Evolutionary conservation across 1,140 invertebrate genomes (phyloP), one percentile per base, ranked within the genome.

Genomic region (Sminthurides bifidus): DNA sequence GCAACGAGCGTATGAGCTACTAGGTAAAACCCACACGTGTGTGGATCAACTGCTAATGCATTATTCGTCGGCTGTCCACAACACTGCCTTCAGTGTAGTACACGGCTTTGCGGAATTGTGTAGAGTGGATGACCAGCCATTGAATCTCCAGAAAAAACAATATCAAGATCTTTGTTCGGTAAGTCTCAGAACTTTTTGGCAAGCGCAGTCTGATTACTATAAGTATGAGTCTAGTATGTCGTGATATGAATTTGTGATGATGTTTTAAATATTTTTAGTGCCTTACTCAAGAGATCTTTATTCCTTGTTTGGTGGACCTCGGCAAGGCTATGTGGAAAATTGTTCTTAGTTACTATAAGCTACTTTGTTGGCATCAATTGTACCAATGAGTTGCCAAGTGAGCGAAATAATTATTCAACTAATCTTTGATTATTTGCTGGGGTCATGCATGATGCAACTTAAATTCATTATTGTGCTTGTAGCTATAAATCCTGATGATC

Each of bases 11-110:
- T 96, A 94, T 66, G 77, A 77, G 21, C 70, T 91, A 3, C 69
- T 93, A 1, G 87, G 87, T 5, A 92, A 91, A 72, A 87, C 82
- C 0, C 80, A 93, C 70, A 84, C 83, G 3, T 87, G 91, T 0
- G 87, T 95, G 77, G 92, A 98, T 73, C 90, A 95, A 69, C 69
- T 95, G 27, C 83, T 88, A 58, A 93, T 98, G 81, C 91, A 97
- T 71, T 93, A 92, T 70, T 86, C 88, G 0, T 92, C 87, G 44
- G 85, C 89, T 0, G 87, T 97, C 48, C 92, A 95, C 64, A 91
- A 88, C 65, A 83, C 82, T 12, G 85, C 91, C 0, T 83, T 91
- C 53, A 80, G 78, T 29, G 79, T 85, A 6, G 75, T 92, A 0
- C 78, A 83, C 53, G 78, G 77, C 0, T 88, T 85, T 69, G 78